Percentiles rank a stretch among this genome's conserved stretches.
These are phyloP conservation scores for Eupithecia subfuscata DNA, from an alignment of 2,888 invertebrate species.

Conservation along the genomic window DNA sequence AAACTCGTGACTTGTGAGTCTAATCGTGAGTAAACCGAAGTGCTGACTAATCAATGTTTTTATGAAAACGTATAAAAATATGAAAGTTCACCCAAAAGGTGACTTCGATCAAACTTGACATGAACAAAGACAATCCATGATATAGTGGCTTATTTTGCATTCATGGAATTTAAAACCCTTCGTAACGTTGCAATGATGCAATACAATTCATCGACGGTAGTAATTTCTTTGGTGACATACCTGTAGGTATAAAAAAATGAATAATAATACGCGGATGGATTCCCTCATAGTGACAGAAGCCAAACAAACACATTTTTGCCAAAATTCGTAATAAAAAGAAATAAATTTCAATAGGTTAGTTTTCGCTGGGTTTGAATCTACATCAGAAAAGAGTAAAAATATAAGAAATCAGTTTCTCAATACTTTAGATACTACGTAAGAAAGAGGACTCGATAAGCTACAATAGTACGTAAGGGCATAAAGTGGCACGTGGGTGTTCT, in stretches of 20 bases:
- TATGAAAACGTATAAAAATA: constrained; percentile 29
- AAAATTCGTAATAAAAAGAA: neutral
- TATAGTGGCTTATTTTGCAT: constrained; percentile 76
- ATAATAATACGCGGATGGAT: neutral
- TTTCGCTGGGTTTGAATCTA: no score
- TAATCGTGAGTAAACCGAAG: constrained; percentile 36
- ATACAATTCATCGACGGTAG: neutral
- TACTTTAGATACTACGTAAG: neutral
- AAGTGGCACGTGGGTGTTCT: constrained; percentile 64
- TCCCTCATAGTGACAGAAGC: neutral
- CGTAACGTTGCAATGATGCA: neutral
- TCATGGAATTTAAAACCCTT: constrained; percentile 77
- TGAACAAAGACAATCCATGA: constrained; percentile 70
- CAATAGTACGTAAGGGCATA: constrained; percentile 65
- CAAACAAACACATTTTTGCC: no score
- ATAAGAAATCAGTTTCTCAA: neutral
- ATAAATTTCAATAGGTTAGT: no score
- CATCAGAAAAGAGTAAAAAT: neutral
- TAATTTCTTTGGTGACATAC: neutral
- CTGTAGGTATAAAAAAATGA: neutral
- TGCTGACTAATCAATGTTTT: constrained; percentile 26
- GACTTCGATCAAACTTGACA: constrained; percentile 70
- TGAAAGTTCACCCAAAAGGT: constrained; percentile 48
- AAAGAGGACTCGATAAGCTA: constrained; percentile 56
- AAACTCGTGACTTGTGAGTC: constrained; percentile 34